phyloP scores from a whole-genome alignment of 2,113 vertebrate genomes.

The Phrynosoma blainvillii region DNA sequence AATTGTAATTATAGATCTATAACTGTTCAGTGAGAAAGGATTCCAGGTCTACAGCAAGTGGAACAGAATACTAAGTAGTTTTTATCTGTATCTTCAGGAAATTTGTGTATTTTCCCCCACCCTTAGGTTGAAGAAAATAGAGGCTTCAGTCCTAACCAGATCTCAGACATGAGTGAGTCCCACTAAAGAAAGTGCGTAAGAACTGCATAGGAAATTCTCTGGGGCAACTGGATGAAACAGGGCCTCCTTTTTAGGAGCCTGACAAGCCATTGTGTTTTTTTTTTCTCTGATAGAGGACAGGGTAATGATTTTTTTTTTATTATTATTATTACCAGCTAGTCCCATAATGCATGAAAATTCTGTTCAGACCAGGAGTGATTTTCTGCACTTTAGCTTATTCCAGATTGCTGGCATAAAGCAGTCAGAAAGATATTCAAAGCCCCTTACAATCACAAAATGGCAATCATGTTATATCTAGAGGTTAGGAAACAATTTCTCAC shows the following conservation, averaged over 20 bases:
- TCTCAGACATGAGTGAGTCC: too few species aligned
- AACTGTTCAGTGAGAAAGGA: background rate
- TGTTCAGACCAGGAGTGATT: background rate
- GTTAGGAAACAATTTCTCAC: background rate
- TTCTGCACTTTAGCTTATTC: background rate
- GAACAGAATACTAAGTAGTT: background rate
- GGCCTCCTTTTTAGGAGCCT: background rate
- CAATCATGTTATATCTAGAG: constrained; percentile 2
- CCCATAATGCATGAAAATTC: background rate
- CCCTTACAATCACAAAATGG: constrained; percentile 4
- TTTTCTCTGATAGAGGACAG: too few species aligned
- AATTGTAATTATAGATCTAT: too few species aligned
- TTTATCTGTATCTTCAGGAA: background rate
- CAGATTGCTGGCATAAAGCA: background rate
- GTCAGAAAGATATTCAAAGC: background rate
- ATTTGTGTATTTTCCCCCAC: too few species aligned
- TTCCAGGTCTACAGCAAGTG: background rate
- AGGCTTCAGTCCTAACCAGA: background rate
- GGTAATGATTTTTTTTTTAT: background rate
- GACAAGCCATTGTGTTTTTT: background rate
- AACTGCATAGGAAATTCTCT: background rate
- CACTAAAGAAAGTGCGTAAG: too few species aligned
- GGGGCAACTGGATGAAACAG: background rate
- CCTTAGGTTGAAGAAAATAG: background rate
- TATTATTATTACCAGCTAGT: background rate